A percentile compares a stretch with the other conserved stretches of the same genome.
Evolutionary conservation across 1,140 invertebrate species (phyloP).

Genomic region (Maconellicoccus hirsutus): DNA sequence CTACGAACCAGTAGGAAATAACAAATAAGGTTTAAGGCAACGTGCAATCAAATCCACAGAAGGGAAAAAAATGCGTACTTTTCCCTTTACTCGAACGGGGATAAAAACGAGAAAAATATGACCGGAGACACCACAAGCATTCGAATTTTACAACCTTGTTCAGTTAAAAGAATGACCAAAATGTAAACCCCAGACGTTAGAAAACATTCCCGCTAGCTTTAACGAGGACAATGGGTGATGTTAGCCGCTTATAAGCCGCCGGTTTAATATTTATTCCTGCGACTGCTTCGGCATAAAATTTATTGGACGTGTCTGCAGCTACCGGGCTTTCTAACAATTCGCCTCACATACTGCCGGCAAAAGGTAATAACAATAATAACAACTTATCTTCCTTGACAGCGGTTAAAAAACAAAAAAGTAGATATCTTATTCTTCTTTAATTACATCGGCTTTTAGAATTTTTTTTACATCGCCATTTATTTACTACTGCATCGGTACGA

Average conservation of each 20-base stretch:
- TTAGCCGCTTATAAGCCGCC: conserved; percentile 17
- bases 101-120: not conserved
- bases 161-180: conserved; percentile 22
- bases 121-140: conserved; percentile 15
- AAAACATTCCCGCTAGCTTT: conserved; percentile 12
- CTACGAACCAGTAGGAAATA: no score
- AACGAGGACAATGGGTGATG: conserved; percentile 21
- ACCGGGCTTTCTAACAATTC: conserved; percentile 21
- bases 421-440: conserved; percentile 22
- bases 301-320: conserved; percentile 21
- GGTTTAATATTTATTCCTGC: conserved; percentile 16
- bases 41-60: no score
- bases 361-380: not conserved
- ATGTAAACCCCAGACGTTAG: conserved; percentile 18
- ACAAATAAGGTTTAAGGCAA: no score
- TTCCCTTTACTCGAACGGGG: not conserved
- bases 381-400: conserved; percentile 20
- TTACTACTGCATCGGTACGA: conserved; percentile 11
- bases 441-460: conserved; percentile 20
- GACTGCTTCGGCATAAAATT: conserved; percentile 17
- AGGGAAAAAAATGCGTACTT: not conserved
- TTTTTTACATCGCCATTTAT: conserved; percentile 1
- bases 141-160: conserved; percentile 21
- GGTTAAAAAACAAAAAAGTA: conserved; percentile 20
- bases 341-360: conserved; percentile 1